Conservation (phyloP, 2,888 invertebrate genomes). For the Amphipoea lucens region DNA sequence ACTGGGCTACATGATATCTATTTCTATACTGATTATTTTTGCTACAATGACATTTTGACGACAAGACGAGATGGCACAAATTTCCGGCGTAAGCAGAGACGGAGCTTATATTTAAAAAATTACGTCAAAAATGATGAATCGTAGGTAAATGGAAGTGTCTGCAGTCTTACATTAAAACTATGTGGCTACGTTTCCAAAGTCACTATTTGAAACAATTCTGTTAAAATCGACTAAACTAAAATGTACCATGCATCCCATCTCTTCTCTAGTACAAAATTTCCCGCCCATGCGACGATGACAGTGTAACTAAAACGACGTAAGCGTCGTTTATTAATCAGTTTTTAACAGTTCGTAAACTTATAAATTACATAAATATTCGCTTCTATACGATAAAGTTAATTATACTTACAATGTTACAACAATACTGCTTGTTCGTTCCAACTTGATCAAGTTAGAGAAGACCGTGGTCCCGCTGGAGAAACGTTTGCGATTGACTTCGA, state of each 20-base stretch:
- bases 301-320: conserved; percentile 32
- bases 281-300: conserved; percentile 31
- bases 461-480: conserved; percentile 2
- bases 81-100: conserved; percentile 40
- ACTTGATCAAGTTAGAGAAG: conserved; percentile 39
- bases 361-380: conserved; percentile 78
- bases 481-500: conserved; percentile 1
- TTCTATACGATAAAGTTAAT: conserved; percentile 66
- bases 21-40: conserved; percentile 51
- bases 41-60: conserved; percentile 45
- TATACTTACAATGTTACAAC: conserved; percentile 77
- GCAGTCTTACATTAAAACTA: conserved; percentile 55
- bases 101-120: conserved; percentile 25
- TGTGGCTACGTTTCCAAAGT: conserved; percentile 40
- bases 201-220: conserved; percentile 39
- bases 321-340: conserved; percentile 43
- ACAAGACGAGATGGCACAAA: conserved; percentile 62
- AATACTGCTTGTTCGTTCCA: conserved; percentile 62
- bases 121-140: conserved; percentile 28
- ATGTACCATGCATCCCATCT: conserved; percentile 52
- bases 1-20: conserved; percentile 67
- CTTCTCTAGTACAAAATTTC: conserved; percentile 45
- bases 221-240: conserved; percentile 54
- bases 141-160: conserved; percentile 44
- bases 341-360: conserved; percentile 83